phyloP scores from a whole-genome alignment of 2,888 invertebrate species.

The Stenotaenia linearis region DNA sequence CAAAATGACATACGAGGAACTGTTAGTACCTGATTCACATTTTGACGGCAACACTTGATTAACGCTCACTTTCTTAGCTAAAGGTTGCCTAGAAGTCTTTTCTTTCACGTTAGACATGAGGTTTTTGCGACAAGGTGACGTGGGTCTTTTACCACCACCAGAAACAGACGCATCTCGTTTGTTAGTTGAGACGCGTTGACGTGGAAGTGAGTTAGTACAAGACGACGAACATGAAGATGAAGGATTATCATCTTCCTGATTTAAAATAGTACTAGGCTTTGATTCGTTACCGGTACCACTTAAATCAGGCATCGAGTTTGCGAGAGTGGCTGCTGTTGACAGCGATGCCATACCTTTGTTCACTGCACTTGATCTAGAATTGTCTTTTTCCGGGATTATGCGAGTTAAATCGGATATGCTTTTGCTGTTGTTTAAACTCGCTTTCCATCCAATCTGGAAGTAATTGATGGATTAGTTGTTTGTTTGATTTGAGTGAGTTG shows the following conservation, averaged over 20 bases:
- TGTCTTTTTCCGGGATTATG: slow-evolving; percentile 54
- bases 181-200: neutral
- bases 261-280: neutral
- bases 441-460: slow-evolving; percentile 65
- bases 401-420: slow-evolving; percentile 79
- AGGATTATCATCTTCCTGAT: slow-evolving; percentile 37
- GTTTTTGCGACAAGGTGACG: slow-evolving; percentile 36
- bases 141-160: slow-evolving; percentile 37
- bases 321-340: slow-evolving; percentile 30
- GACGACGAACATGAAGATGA: slow-evolving; percentile 35
- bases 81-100: slow-evolving; percentile 40
- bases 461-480: too few species aligned
- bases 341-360: slow-evolving; percentile 40
- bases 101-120: slow-evolving; percentile 19
- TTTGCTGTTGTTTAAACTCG: slow-evolving; percentile 74
- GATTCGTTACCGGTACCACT: slow-evolving; percentile 28
- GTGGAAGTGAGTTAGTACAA: slow-evolving; percentile 21
- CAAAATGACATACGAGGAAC: neutral
- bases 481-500: too few species aligned
- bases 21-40: slow-evolving; percentile 45
- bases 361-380: slow-evolving; percentile 37
- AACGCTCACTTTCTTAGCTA: slow-evolving; percentile 54
- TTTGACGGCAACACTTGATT: slow-evolving; percentile 54
- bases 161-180: neutral
- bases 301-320: slow-evolving; percentile 29